Evolutionary conservation across 2,797 vertebrate species (phyloP).

Genomic region (Podargus strigoides): DNA sequence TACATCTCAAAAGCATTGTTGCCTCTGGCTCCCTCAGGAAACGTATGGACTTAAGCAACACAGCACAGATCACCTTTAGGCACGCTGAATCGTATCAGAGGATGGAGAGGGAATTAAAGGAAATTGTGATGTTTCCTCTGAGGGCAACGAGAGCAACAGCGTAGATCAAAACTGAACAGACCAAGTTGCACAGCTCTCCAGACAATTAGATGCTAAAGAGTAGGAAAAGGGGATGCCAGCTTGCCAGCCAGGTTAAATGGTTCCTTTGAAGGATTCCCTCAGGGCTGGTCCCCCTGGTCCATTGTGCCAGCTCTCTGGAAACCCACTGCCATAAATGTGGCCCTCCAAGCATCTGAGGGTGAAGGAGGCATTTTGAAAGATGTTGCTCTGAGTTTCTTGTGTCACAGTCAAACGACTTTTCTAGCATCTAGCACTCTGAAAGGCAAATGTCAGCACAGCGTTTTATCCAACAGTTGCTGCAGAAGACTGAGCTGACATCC

Average conservation of each 20-base stretch:
- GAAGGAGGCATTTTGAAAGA: not conserved
- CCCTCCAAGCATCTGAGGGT: fast-evolving
- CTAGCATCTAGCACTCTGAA: not conserved
- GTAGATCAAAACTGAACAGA: not conserved
- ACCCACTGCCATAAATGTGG: not conserved
- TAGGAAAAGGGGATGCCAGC: not conserved
- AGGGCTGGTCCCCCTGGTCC: not conserved
- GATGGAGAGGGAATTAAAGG: not conserved
- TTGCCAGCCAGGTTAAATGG: not conserved
- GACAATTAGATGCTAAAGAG: not conserved
- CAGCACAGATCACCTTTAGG: not conserved
- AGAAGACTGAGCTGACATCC: not conserved
- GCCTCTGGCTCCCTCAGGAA: not conserved
- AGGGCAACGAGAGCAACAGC: not conserved
- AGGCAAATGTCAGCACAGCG: conserved; percentile 1
- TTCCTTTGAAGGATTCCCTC: not conserved
- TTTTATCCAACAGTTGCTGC: not conserved
- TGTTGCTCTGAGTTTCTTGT: not conserved
- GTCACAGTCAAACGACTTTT: not conserved
- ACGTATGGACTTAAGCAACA: not conserved
- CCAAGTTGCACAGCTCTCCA: not conserved
- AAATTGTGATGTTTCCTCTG: not conserved
- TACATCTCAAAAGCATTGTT: not conserved
- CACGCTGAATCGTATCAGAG: not conserved
- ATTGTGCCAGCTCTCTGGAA: not conserved